Percentiles rank a stretch among this genome's conserved stretches.
Evolutionary conservation across 2,888 invertebrate species (phyloP).

Genomic region (Lasioglossum zephyrum): DNA sequence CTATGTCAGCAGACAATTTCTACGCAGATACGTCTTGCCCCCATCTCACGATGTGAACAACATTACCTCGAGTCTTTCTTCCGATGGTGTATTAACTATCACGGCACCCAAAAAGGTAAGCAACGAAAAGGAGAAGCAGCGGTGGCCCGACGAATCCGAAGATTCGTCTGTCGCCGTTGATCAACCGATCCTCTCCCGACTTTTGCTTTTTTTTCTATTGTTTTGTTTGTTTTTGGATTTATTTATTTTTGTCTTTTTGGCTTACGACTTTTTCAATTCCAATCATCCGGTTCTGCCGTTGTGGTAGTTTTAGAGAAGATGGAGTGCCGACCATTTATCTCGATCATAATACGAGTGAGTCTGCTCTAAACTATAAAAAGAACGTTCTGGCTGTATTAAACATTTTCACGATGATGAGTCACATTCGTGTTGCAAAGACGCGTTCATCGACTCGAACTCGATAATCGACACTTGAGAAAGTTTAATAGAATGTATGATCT

Average conservation of each 20-base stretch:
- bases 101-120: conserved; percentile 84
- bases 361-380: conserved; percentile 77
- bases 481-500: too few species aligned
- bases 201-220: conserved; percentile 35
- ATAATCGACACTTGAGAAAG: too few species aligned
- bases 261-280: conserved; percentile 46
- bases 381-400: conserved; percentile 63
- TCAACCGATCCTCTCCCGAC: conserved; percentile 16
- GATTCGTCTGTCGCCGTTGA: conserved; percentile 28
- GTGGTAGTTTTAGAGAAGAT: conserved; percentile 71
- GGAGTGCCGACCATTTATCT: conserved; percentile 72
- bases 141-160: conserved; percentile 28
- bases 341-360: conserved; percentile 74
- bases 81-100: conserved; percentile 85
- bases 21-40: conserved; percentile 85
- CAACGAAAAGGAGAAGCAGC: conserved; percentile 30
- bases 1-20: conserved; percentile 85
- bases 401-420: conserved; percentile 47
- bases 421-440: conserved; percentile 44
- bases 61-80: conserved; percentile 84
- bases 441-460: conserved; percentile 55
- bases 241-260: background rate
- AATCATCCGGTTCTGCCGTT: conserved; percentile 61
- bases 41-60: conserved; percentile 83
- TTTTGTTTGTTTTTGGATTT: conserved; percentile 37